Conservation (phyloP, 2,888 invertebrate genomes). For the Drosophila subsilvestris region DNA sequence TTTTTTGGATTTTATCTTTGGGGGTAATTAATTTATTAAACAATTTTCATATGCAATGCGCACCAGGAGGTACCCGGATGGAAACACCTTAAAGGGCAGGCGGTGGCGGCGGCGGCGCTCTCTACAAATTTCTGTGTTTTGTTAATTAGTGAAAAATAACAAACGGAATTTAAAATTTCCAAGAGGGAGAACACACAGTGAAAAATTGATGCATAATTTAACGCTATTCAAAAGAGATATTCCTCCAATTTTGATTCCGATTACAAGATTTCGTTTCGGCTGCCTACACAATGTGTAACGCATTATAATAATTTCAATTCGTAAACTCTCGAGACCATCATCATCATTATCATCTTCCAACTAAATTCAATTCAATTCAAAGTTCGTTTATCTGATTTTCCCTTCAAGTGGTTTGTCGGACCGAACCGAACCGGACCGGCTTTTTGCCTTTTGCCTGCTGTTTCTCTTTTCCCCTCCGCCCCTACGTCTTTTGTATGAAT, state of each 20-base stretch:
- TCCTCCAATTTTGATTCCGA: constrained; percentile 13
- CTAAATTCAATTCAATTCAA: constrained; percentile 54
- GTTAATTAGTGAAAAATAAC: constrained; percentile 53
- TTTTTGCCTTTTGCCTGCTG: constrained; percentile 3
- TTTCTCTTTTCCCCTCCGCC: constrained; percentile 9
- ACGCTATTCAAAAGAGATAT: constrained; percentile 29
- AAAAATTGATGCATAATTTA: constrained; percentile 32
- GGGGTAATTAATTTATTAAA: constrained; percentile 69
- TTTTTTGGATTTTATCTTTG: constrained; percentile 52
- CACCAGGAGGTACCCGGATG: constrained; percentile 4
- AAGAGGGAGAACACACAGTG: neutral
- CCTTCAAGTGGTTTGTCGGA: constrained; percentile 59
- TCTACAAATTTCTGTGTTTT: constrained; percentile 36
- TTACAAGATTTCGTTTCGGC: constrained; percentile 17
- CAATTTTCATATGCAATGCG: constrained; percentile 49
- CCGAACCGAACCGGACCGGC: neutral
- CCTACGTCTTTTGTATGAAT: constrained; percentile 42
- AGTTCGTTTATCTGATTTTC: constrained; percentile 69
- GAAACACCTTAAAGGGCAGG: neutral
- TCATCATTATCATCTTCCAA: constrained; percentile 35
- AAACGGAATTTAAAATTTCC: constrained; percentile 18
- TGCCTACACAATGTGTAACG: constrained; percentile 68
- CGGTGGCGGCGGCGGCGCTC: neutral
- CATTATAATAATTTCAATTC: constrained; percentile 53
- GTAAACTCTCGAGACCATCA: neutral